Evolutionary conservation across 2,113 vertebrate genomes (phyloP).

Genomic region (Caranx ignobilis): DNA sequence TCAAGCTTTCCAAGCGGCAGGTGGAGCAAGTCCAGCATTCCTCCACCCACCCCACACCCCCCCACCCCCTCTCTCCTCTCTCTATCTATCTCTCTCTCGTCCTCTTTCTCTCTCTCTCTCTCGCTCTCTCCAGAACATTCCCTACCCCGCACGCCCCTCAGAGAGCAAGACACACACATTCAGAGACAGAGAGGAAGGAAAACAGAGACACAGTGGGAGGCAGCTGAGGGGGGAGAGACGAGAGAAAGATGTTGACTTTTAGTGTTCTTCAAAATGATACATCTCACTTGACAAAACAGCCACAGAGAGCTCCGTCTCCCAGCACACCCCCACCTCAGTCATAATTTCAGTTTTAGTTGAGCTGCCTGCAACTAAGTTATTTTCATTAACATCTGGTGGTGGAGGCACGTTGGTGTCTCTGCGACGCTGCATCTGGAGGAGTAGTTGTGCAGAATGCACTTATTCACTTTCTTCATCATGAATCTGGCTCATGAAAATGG

Average conservation of each 20-base stretch:
- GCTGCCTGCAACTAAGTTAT: background rate
- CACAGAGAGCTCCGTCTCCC: conserved; percentile 41
- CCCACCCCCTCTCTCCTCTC: conserved; percentile 11
- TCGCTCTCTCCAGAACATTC: conserved; percentile 77
- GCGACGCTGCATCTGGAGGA: background rate
- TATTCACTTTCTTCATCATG: background rate
- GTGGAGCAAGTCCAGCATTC: conserved; percentile 83
- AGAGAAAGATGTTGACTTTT: conserved; percentile 80
- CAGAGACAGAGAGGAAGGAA: conserved; percentile 77
- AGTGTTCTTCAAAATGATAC: conserved; percentile 75
- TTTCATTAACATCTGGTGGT: conserved; percentile 6
- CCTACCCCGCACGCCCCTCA: conserved; percentile 72
- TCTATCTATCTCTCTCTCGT: conserved; percentile 7
- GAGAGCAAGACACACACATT: conserved; percentile 58
- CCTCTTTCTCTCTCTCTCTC: conserved; percentile 23
- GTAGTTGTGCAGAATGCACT: background rate
- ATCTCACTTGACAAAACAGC: conserved; percentile 75
- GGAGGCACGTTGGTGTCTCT: background rate
- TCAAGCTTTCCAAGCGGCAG: conserved; percentile 79
- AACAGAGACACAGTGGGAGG: conserved; percentile 77
- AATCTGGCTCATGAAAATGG: no score
- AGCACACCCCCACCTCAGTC: conserved; percentile 17
- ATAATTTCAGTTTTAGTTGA: conserved; percentile 6
- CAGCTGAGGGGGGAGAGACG: conserved; percentile 52
- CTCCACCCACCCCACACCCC: conserved; percentile 33